phyloP scores from a whole-genome alignment of 64 coral and sea anemone genomes.

The Exaiptasia diaphana region DNA sequence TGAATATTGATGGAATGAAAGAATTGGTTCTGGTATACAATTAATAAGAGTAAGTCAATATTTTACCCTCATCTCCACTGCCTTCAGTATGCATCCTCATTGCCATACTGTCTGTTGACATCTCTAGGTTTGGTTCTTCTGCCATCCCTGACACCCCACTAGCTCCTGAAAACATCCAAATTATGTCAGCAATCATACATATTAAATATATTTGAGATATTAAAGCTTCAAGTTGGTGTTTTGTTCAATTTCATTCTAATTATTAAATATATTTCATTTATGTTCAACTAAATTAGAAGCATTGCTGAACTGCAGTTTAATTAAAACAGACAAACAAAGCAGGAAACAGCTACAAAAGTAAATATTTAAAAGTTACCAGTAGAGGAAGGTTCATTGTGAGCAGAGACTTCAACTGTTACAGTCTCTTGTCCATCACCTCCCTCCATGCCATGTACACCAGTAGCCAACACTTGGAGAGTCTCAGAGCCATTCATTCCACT shows the following conservation, averaged over 20 bases:
- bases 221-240: too few species aligned
- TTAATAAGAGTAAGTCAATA: background rate
- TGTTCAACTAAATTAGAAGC: too few species aligned
- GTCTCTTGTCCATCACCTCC: slow-evolving; percentile 43
- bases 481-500: slow-evolving; percentile 60
- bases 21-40: too few species aligned
- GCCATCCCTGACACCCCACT: background rate
- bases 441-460: slow-evolving; percentile 50
- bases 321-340: too few species aligned
- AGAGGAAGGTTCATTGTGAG: background rate
- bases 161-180: background rate
- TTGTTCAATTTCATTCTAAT: too few species aligned
- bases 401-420: slow-evolving; percentile 53
- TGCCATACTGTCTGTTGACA: background rate
- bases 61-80: slow-evolving; percentile 20
- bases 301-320: too few species aligned
- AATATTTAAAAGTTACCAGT: background rate
- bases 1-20: too few species aligned
- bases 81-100: background rate
- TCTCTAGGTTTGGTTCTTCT: background rate
- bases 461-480: slow-evolving; percentile 68
- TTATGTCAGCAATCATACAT: too few species aligned
- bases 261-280: too few species aligned
- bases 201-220: too few species aligned
- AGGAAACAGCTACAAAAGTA: too few species aligned